Percentiles rank a stretch among this genome's conserved stretches.
These are phyloP conservation scores for Terrapene triunguis DNA, from an alignment of 2,113 vertebrate genomes.

Conservation along the genomic window DNA sequence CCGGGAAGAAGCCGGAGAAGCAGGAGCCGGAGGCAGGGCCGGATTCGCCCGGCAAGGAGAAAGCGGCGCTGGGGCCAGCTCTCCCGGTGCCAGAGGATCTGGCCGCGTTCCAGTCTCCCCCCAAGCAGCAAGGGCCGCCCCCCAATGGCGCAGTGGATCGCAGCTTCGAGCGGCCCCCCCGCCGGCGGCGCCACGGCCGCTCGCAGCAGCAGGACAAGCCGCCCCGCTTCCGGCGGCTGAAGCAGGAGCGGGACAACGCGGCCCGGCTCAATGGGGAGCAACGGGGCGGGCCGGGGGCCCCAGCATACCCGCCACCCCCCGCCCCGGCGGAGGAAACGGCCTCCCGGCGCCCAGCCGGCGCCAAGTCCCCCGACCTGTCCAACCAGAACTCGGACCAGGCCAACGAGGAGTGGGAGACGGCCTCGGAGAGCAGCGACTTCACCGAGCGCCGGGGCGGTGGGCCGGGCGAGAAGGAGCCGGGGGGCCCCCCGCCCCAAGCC, in stretches of 20 bases:
- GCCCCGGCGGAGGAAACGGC: background rate
- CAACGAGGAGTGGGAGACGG: conserved; percentile 95
- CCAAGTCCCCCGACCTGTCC: conserved; percentile 92
- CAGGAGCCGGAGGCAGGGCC: conserved; percentile 52
- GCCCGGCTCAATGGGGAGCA: conserved; percentile 84
- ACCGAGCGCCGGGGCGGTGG: conserved; percentile 85
- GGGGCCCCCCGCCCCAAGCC: conserved; percentile 36
- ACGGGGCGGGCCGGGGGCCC: conserved; percentile 28
- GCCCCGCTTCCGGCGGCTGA: conserved; percentile 91
- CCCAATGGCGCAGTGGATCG: conserved; percentile 46
- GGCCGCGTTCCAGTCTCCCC: conserved; percentile 39
- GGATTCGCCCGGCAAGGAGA: conserved; percentile 82
- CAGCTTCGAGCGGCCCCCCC: conserved; percentile 85
- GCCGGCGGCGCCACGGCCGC: conserved; percentile 86
- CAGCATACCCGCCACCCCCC: background rate
- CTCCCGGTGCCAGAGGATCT: conserved; percentile 58
- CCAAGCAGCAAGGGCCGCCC: conserved; percentile 53
- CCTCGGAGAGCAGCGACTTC: conserved; percentile 95
- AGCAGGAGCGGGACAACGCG: conserved; percentile 90
- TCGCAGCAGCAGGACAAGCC: conserved; percentile 95
- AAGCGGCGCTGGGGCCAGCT: conserved; percentile 62
- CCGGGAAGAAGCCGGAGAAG: conserved; percentile 80
- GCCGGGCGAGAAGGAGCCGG: conserved; percentile 75
- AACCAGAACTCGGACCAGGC: conserved; percentile 96
- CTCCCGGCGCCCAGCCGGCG: conserved; percentile 73